Base-by-base conservation (phyloP, 37 sponge, comb jelly and placozoan species). In the Beroe forskalii region DNA sequence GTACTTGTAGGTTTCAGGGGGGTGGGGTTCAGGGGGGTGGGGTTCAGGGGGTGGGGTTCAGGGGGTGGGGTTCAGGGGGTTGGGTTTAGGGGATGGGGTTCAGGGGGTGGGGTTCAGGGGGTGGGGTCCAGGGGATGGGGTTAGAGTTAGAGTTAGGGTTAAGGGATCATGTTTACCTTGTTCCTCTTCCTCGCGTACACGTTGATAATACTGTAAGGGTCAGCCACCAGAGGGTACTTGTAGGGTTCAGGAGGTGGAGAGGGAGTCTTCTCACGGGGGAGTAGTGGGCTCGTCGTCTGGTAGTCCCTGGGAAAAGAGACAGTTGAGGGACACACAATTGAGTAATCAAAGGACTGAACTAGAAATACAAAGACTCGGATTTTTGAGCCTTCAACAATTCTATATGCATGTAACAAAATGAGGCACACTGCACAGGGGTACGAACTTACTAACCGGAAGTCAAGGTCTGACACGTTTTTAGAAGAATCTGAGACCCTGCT, bases 131-230 rank as follows among this genome's bases (percentile, higher is more conserved):
- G n/a, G n/a, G n/a, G n/a, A n/a, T n/a, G n/a, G n/a, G n/a, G n/a
- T n/a, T n/a, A n/a, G n/a, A n/a, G n/a, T n/a, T n/a, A n/a, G n/a
- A n/a, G n/a, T n/a, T n/a, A n/a, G n/a, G n/a, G n/a, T n/a, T n/a
- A n/a, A n/a, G n/a, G n/a, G n/a, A n/a, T n/a, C n/a, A n/a, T n/a
- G n/a, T n/a, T n/a, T n/a, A n/a, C n/a, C n/a, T n/a, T n/a, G n/a
- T n/a, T n/a, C n/a, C n/a, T 4, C 42, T 80, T 80, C 35, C 86
- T 80, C 14, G 86, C 86, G 86, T 80, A 80, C 1, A 80, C 55
- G 28, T 80, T 80, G 86, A 80, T 80, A 25, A 80, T 80, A 41
- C 86, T 80, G 55, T 80, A 80, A 0, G 44, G 86, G 22, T 80
- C 86, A 28, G 86, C 86, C 19, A 37, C 35, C 24, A 80, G 25